Evolutionary conservation across 2,797 vertebrate species (phyloP), one percentile per base, ranked within the genome.

Genomic region (Manis javanica): DNA sequence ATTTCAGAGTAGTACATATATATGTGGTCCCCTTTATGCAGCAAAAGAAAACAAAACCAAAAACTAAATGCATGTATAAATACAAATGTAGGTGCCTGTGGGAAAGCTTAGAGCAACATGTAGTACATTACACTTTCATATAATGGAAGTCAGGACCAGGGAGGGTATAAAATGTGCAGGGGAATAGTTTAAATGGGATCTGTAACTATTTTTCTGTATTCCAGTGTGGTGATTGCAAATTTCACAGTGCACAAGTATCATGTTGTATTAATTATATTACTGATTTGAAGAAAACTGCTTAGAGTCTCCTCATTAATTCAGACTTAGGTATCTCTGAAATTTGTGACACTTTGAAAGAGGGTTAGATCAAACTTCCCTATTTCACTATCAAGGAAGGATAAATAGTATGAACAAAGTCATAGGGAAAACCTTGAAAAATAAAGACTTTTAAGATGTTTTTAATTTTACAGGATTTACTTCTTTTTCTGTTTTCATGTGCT

Each of bases 341-440:
- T 71, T 77, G 9, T 92, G 68, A 83, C 34, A n/a, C 51, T 92
- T 72, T 94, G 26, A 46, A 87, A 75, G 53, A 91, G 12, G 19
- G 1, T 59, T 79, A 82, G 16, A 57, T 83, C 74, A 68, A 49
- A 95, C 34, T 88, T 78, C 71, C 46, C 37, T 6, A 1, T 91
- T 79, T 87, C 11, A 7, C 26, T 93, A 11, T 63, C 74, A 37
- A 63, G 64, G 23, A 79, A 89, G 61, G 24, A 68, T 8, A 82
- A 63, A 10, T 34, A 42, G 3, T 55, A 3, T 71, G 77, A 81
- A 53, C 21, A 59, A 31, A 83, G 29, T 74, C 34, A 26, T 24
- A 51, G 49, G 29, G 66, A 37, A 88, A 78, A 79, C 16, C 82
- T 87, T 64, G 11, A 49, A 24, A 95, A 39, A 1, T 23, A 53